A percentile compares a stretch with the other conserved stretches of the same genome.
Evolutionary conservation across 37 sponge, comb jelly and placozoan genomes (phyloP).

Genomic region (Agelas oroides): DNA sequence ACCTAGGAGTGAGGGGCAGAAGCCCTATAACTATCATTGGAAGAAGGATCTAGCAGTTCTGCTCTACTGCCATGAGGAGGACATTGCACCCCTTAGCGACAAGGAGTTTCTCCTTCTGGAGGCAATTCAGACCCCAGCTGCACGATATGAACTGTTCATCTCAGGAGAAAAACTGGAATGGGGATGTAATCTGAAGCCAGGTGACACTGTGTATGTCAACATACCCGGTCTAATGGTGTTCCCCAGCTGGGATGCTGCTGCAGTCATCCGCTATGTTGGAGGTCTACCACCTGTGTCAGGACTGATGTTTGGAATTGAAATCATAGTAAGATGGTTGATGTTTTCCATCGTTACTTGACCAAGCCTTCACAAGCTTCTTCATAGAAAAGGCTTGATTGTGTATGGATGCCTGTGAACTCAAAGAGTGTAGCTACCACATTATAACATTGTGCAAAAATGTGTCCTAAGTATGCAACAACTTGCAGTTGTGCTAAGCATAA

Average conservation of each 20-base stretch:
- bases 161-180: constrained; percentile 14
- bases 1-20: constrained; percentile 11
- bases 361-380: no score
- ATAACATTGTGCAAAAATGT: no score
- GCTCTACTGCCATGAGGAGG: not conserved
- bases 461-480: no score
- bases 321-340: constrained; percentile 56
- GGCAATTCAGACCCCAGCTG: constrained; percentile 19
- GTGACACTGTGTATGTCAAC: constrained; percentile 35
- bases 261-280: constrained; percentile 28
- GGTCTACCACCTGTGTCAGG: constrained; percentile 10
- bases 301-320: constrained; percentile 54
- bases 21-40: constrained; percentile 14
- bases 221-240: not conserved
- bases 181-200: constrained; percentile 27
- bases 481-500: constrained; percentile 37
- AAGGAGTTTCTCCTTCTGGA: constrained; percentile 31
- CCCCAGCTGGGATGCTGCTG: not conserved
- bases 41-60: constrained; percentile 4
- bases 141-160: constrained; percentile 7
- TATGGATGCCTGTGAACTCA: no score
- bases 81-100: constrained; percentile 24
- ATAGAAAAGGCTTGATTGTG: no score
- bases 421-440: no score
- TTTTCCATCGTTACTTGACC: no score